Evolutionary conservation across 2,888 invertebrate species (phyloP), one percentile per base, ranked within the genome.

Genomic region (Lochmaea capreae): DNA sequence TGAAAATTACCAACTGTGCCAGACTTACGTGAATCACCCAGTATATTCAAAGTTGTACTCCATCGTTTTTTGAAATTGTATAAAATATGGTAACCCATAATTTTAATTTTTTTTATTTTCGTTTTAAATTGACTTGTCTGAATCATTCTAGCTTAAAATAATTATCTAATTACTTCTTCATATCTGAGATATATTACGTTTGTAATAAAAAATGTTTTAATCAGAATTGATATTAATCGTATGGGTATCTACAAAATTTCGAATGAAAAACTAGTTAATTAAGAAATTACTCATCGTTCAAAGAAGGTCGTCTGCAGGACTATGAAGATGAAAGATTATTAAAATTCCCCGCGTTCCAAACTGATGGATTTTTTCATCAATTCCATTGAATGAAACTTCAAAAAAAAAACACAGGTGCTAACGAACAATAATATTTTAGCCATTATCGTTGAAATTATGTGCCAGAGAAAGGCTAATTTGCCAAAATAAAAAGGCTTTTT

Each of bases 281-380:
- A 16, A 54, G 16, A 54, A 54, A 54, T 54, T 54, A 54, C 54
- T 54, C 16, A 54, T 54, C 54, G 16, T 46, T 46, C 14, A 46
- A 14, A 14, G 12, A 46, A 46, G 46, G 12, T 54, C 54, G 54
- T 54, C 54, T 16, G 54, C 10, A 10, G 2, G 14, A 12, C 12
- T 46, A 46, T 1, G 9, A 54, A 54, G 54, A 54, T 54, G 9
- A 54, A 1, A 18, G 16, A 3, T 54, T 10, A 54, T 16, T 54
- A 18, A 54, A 54, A 54, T 10, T 54, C 18, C 18, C 54, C 54
- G 54, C 54, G 16, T 54, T 54, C 54, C 18, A n/a, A 16, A 54
- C 18, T 9, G 16, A 54, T 54, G 4, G 54, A 54, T 54, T 54
- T 54, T 18, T 54, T 16, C 18, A 54, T 54, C 10, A 16, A 16